A percentile compares a stretch with the other conserved stretches of the same genome.
Conservation (phyloP, 2,888 invertebrate genomes). For the Ornithoptera priamus region DNA sequence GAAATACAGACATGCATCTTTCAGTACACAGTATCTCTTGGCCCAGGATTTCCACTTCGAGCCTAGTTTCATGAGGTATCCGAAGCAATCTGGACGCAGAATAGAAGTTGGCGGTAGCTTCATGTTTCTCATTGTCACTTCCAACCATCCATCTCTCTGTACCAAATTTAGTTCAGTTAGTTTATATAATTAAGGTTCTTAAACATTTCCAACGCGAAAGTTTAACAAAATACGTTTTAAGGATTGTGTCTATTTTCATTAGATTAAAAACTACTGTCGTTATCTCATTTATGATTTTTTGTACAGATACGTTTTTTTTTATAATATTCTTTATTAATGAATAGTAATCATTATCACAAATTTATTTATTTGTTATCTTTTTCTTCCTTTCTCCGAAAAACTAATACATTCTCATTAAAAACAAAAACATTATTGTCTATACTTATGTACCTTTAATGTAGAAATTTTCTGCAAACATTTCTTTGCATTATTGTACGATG, state of each 20-base stretch:
- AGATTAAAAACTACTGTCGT: too few species aligned
- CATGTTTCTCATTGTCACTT: constrained; percentile 88
- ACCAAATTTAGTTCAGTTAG: not conserved
- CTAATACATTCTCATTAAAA: too few species aligned
- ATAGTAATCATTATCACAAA: too few species aligned
- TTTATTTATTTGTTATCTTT: too few species aligned
- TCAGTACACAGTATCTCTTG: constrained; percentile 94
- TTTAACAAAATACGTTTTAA: not conserved
- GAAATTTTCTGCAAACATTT: too few species aligned
- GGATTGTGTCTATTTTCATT: too few species aligned
- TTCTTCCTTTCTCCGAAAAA: too few species aligned
- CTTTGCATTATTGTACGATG: too few species aligned
- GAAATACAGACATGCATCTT: constrained; percentile 96
- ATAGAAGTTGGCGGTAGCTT: constrained; percentile 90
- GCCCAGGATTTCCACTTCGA: constrained; percentile 94
- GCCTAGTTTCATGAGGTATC: constrained; percentile 93
- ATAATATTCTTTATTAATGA: not conserved
- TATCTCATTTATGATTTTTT: too few species aligned
- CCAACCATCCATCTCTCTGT: constrained; percentile 75
- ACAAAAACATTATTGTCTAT: too few species aligned
- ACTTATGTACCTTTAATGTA: too few species aligned
- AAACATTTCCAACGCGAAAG: not conserved
- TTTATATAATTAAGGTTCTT: not conserved
- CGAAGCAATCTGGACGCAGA: constrained; percentile 93
- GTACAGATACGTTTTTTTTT: not conserved